A percentile compares a stretch with the other conserved stretches of the same genome.
Conservation (phyloP, 1,140 invertebrate species). For the Pogonognathellus flavescens region DNA sequence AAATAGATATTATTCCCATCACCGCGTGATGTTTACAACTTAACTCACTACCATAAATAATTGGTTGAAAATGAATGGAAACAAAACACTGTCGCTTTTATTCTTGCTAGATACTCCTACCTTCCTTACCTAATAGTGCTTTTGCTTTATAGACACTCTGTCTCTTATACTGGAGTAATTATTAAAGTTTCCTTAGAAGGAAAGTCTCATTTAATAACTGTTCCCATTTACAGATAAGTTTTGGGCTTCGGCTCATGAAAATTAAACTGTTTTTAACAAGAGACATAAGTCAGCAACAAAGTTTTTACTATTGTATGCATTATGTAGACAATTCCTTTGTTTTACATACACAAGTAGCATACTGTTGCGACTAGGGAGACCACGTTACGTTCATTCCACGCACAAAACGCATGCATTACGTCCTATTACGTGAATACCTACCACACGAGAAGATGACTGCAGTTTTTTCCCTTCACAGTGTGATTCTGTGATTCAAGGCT, state of each 20-base stretch:
- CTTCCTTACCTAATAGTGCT: neutral
- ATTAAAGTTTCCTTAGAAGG: slow-evolving; percentile 43
- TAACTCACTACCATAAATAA: too few species aligned
- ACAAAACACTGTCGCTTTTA: too few species aligned
- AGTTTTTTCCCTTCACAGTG: neutral
- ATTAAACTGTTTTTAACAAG: slow-evolving; percentile 38
- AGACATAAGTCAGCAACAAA: slow-evolving; percentile 5
- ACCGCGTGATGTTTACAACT: too few species aligned
- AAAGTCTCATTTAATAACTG: slow-evolving; percentile 28
- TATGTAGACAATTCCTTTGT: slow-evolving; percentile 7
- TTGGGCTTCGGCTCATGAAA: slow-evolving; percentile 12
- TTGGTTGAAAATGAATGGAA: too few species aligned
- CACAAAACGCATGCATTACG: neutral
- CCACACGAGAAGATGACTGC: neutral
- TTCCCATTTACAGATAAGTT: slow-evolving; percentile 35
- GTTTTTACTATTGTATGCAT: neutral
- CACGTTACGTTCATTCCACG: neutral
- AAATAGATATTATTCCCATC: too few species aligned
- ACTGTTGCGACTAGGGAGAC: neutral
- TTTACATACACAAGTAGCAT: neutral
- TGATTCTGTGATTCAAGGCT: neutral
- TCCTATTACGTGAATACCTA: neutral
- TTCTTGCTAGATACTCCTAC: too few species aligned
- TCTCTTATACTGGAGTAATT: slow-evolving; percentile 19
- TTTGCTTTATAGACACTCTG: neutral